Evolutionary conservation across 2,113 vertebrate species (phyloP).

Genomic region (Sardina pilchardus): DNA sequence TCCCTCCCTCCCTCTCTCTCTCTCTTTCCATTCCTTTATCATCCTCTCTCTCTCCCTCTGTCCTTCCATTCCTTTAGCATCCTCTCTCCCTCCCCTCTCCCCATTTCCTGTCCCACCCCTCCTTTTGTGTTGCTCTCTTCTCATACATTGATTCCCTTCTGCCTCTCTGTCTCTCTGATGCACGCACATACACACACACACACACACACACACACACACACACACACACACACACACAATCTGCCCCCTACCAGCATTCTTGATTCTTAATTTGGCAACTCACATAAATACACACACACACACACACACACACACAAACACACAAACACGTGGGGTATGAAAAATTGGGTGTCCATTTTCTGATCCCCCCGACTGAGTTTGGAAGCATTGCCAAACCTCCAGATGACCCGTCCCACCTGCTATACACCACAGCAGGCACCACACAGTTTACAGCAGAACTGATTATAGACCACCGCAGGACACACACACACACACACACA

Average conservation of each 20-base stretch:
- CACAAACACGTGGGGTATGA: neutral
- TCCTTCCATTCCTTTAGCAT: neutral
- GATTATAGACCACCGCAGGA: too few relatives aligned
- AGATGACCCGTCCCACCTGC: too few relatives aligned
- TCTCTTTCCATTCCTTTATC: too few relatives aligned
- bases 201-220: neutral
- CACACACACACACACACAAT: neutral
- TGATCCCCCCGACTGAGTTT: neutral
- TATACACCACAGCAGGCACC: too few relatives aligned
- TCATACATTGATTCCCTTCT: neutral
- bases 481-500: neutral
- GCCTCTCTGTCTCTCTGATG: neutral
- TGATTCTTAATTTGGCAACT: conserved; percentile 9
- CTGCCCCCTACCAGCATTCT: neutral
- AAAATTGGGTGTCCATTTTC: neutral
- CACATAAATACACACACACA: neutral
- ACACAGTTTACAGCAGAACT: too few relatives aligned
- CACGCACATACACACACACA: neutral
- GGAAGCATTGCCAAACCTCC: conserved; percentile 11
- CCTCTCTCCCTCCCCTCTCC: neutral
- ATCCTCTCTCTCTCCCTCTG: too few relatives aligned
- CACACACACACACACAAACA: neutral
- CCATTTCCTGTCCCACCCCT: neutral
- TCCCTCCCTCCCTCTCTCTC: too few relatives aligned
- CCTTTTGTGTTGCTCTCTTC: neutral